Conservation (phyloP, 2,797 vertebrate genomes). For the Melanogrammus aeglefinus region DNA sequence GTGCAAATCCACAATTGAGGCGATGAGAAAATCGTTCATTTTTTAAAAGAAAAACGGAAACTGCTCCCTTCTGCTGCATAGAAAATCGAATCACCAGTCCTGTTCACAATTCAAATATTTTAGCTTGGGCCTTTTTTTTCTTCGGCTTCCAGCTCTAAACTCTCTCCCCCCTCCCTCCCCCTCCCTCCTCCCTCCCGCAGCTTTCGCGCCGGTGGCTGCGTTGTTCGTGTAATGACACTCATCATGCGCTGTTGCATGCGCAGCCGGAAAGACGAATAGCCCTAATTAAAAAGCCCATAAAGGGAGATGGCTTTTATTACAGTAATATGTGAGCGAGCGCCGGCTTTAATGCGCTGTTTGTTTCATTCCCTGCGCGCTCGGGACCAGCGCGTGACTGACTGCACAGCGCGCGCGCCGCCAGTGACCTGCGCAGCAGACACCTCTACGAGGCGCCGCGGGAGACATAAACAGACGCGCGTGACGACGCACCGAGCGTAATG, state of each 20-base stretch:
- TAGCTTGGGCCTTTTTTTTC: constrained; percentile 39
- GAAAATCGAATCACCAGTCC: constrained; percentile 25
- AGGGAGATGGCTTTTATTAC: constrained; percentile 68
- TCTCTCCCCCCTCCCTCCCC: constrained; percentile 29
- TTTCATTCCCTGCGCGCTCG: constrained; percentile 37
- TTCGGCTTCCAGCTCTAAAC: constrained; percentile 18
- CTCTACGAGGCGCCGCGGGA: constrained; percentile 38
- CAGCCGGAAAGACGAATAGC: constrained; percentile 71
- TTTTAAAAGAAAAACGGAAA: not conserved
- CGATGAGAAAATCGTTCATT: constrained; percentile 1
- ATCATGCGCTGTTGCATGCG: constrained; percentile 63
- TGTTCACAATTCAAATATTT: constrained; percentile 43
- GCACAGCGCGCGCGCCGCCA: too few species aligned
- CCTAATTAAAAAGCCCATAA: constrained; percentile 75
- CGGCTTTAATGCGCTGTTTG: constrained; percentile 70
- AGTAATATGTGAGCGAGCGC: constrained; percentile 66
- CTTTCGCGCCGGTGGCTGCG: constrained; percentile 40
- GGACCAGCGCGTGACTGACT: constrained; percentile 35
- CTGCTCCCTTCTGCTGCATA: constrained; percentile 23
- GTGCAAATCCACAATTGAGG: constrained; percentile 29
- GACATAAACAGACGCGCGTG: constrained; percentile 63
- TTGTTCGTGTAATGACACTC: constrained; percentile 55
- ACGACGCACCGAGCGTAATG: constrained; percentile 51
- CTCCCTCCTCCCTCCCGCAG: constrained; percentile 15
- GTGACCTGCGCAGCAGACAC: too few species aligned